A percentile compares a stretch with the other conserved stretches of the same genome.
Conservation (phyloP, 1,140 invertebrate genomes). For the Drosophila tsacasi region DNA sequence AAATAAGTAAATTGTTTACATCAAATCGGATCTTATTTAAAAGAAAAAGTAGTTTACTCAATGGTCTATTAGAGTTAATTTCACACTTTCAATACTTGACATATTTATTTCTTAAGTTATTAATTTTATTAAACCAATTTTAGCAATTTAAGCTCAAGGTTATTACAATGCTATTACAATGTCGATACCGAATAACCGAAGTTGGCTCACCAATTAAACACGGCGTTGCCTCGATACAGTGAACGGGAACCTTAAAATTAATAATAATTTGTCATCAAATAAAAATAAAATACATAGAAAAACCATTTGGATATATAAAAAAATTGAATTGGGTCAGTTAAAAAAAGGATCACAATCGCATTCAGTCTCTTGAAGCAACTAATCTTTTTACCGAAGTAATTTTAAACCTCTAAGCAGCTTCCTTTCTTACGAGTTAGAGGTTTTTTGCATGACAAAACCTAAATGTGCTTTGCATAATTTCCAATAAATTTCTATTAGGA, state of each 20-base stretch:
- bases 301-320: too few species aligned
- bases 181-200: background rate
- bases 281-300: background rate
- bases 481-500: conserved; percentile 40
- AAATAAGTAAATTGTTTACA: background rate
- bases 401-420: conserved; percentile 1
- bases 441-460: conserved; percentile 69
- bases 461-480: conserved; percentile 71
- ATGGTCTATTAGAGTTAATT: background rate
- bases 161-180: conserved; percentile 6
- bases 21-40: background rate
- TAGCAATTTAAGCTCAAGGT: background rate
- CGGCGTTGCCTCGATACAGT: background rate
- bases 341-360: background rate
- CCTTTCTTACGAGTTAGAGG: conserved; percentile 15
- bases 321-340: background rate
- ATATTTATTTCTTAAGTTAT: background rate
- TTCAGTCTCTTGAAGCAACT: background rate
- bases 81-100: background rate
- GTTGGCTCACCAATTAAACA: background rate
- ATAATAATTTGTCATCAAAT: background rate
- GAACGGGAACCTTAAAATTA: background rate
- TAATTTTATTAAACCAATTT: background rate
- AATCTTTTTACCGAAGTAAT: background rate
- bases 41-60: background rate